Conservation (phyloP, 1,140 invertebrate genomes). For the Lineus longissimus region DNA sequence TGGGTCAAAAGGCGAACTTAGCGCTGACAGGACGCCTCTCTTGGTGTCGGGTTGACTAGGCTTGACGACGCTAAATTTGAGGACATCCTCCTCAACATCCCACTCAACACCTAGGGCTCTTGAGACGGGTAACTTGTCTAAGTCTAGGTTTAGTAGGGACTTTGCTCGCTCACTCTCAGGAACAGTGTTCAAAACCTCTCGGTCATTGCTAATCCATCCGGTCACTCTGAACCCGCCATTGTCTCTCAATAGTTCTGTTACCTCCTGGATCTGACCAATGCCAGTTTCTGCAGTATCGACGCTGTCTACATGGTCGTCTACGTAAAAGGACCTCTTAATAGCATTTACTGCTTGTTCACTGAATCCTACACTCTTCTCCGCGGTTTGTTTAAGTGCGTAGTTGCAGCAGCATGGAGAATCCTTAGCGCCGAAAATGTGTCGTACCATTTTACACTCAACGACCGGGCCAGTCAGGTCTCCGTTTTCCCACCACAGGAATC, state of each 20-base stretch:
- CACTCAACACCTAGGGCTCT: no score
- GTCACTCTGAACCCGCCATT: conserved; percentile 13
- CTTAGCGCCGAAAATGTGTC: conserved; percentile 22
- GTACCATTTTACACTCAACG: conserved; percentile 19
- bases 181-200: conserved; percentile 9
- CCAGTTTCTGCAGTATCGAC: neutral
- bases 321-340: conserved; percentile 19
- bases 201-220: conserved; percentile 11
- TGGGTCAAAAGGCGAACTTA: no score
- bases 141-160: neutral
- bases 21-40: no score
- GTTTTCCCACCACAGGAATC: conserved; percentile 20
- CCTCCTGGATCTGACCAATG: conserved; percentile 8
- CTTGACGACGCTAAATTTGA: no score
- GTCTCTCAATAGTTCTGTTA: neutral
- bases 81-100: no score
- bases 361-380: conserved; percentile 4
- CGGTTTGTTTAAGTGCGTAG: conserved; percentile 19
- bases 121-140: neutral
- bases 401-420: conserved; percentile 22
- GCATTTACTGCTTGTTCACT: neutral
- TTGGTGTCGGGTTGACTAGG: no score
- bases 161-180: conserved; percentile 9
- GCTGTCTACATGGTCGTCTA: conserved; percentile 19
- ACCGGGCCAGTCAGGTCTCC: conserved; percentile 13